Base-by-base conservation (phyloP, 2,888 invertebrate genomes). In the Xanthostigma xanthostigma region DNA sequence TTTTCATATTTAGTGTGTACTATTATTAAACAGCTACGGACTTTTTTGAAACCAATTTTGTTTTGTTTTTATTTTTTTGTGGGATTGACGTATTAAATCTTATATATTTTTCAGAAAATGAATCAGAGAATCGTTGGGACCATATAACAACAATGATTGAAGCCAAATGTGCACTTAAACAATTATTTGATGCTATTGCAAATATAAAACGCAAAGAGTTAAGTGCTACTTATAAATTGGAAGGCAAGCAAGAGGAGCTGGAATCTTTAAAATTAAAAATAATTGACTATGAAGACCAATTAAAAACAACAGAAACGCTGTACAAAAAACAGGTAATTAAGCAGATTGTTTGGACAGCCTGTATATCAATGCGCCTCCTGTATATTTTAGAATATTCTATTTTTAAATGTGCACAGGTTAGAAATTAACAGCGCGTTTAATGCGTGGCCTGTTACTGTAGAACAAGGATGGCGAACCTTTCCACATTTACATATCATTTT, bases 111-210 rank as follows among this genome's bases (percentile, higher is more conserved):
- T 55, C 68, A 75, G 86, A 87, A 56, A 76, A 74, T 56, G 83
- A 81, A 60, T 68, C 75, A 0, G 79, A 79, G 56, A 72, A 75
- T 0, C 74, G 84, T 51, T 83, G 79, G 72, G 84, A 88, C 52
- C 75, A 74, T 50, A 71, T 91, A 2, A 84, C 81, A 53, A 78
- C 81, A 0, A 79, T 90, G 77, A 68, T 73, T 0, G 91, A 92
- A 61, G 84, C 86, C 0, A 88, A 88, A 60, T 74, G 73, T 33
- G 84, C 83, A 0, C 62, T 88, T 2, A 82, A 80, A 58, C 74
- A 73, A 51, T 62, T 86, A 0, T 80, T 83, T 55, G 76, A 80
- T 33, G 60, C 74, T 5, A 65, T 72, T 0, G 70, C 74, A 0
- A 76, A 78, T 9, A 64, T 72, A 0, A 73, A 74, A 56, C 59